A percentile compares a stretch with the other conserved stretches of the same genome.
Conservation (phyloP, 2,888 invertebrate genomes). For the Molorchus minor region DNA sequence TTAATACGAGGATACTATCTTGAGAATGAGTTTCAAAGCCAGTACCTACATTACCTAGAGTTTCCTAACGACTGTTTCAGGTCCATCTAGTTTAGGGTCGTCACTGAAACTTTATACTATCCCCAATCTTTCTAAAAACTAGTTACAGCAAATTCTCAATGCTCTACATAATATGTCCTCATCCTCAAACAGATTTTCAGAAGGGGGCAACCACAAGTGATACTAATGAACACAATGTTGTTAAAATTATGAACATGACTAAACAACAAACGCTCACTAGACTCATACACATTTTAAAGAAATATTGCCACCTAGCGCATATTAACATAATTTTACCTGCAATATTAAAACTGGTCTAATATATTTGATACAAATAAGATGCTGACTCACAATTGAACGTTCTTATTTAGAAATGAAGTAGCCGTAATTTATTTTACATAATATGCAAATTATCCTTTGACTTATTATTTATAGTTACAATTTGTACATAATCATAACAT, state of each 20-base stretch:
- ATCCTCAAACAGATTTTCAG: no score
- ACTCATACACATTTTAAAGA: neutral
- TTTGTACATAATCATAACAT: slow-evolving; percentile 46
- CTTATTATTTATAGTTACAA: slow-evolving; percentile 40
- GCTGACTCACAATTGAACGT: slow-evolving; percentile 31
- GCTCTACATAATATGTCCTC: no score
- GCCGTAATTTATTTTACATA: slow-evolving; percentile 26
- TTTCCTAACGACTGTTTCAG: no score
- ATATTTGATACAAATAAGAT: slow-evolving; percentile 14
- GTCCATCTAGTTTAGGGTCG: no score
- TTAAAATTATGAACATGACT: neutral
- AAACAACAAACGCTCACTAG: neutral
- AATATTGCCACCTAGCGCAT: neutral
- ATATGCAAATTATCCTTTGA: slow-evolving; percentile 38
- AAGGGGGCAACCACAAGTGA: slow-evolving; percentile 1
- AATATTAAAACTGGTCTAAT: neutral
- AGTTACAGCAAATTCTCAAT: no score
- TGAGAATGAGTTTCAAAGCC: no score
- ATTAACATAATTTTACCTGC: slow-evolving; percentile 6
- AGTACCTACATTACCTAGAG: no score
- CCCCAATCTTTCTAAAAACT: no score
- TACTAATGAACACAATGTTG: slow-evolving; percentile 5
- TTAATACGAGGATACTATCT: no score
- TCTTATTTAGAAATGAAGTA: slow-evolving; percentile 23
- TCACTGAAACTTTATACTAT: no score